Percentiles rank a stretch among this genome's conserved stretches.
phyloP scores from a whole-genome alignment of 2,113 vertebrate genomes.

The Coptodon rendalli region DNA sequence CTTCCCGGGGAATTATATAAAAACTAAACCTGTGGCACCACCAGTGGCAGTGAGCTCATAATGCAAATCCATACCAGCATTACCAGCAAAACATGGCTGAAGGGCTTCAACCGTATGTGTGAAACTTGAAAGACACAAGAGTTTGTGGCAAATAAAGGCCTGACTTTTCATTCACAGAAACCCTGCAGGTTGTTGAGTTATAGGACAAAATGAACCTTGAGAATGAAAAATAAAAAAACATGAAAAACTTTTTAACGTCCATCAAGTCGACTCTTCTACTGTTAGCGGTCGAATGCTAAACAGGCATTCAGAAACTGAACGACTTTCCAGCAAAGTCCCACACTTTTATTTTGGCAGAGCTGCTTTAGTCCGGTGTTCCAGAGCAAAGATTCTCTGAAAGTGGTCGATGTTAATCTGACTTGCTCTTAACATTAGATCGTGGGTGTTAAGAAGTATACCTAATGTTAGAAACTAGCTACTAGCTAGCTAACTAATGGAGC shows the following conservation, averaged over 20 bases:
- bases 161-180: background rate
- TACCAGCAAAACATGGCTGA: background rate
- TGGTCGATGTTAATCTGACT: background rate
- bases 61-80: fast-evolving
- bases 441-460: background rate
- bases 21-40: background rate
- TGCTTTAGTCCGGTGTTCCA: background rate
- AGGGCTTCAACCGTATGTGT: background rate
- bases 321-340: background rate
- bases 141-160: background rate
- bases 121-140: background rate
- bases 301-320: fast-evolving
- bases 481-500: background rate
- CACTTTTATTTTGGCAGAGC: background rate
- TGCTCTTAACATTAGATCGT: background rate
- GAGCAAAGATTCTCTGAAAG: background rate
- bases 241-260: background rate
- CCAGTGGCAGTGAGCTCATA: background rate
- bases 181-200: background rate
- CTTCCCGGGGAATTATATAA: background rate
- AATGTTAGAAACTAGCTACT: background rate
- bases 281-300: background rate
- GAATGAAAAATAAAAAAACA: background rate
- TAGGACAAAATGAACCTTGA: fast-evolving
- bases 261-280: background rate